Conservation (phyloP, 1,140 invertebrate genomes). For the Ips typographus region DNA sequence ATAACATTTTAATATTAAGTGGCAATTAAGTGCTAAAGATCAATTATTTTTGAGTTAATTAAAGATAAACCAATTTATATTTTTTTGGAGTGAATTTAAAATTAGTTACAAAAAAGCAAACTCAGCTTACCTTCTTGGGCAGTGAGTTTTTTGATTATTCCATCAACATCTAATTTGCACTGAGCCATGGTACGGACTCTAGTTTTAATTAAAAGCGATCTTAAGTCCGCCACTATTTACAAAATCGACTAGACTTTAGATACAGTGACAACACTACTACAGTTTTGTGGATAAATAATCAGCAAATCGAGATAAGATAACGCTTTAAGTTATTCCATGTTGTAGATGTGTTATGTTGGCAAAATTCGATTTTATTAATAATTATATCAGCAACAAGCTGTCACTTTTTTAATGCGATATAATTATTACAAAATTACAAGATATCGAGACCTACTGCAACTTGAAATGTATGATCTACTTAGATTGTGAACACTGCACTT, state of each 20-base stretch:
- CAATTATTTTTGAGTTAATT: no score
- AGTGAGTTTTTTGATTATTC: conserved; percentile 15
- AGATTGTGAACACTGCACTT: no score
- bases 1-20: no score
- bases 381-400: no score
- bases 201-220: conserved; percentile 4
- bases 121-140: conserved; percentile 9
- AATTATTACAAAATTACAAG: no score
- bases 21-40: no score
- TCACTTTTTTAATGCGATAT: no score
- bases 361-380: neutral
- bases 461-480: no score
- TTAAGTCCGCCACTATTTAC: conserved; percentile 20
- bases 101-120: no score
- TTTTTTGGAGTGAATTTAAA: no score
- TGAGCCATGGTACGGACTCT: conserved; percentile 17
- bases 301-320: neutral
- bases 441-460: no score
- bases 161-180: conserved; percentile 1
- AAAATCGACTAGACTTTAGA: conserved; percentile 3
- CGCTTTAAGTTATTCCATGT: neutral
- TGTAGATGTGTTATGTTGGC: neutral
- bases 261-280: neutral
- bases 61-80: no score
- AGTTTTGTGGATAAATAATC: neutral